Percentiles rank a stretch among this genome's conserved stretches.
Conservation (phyloP, 1,140 invertebrate genomes). For the Macrosteles quadrilineatus region DNA sequence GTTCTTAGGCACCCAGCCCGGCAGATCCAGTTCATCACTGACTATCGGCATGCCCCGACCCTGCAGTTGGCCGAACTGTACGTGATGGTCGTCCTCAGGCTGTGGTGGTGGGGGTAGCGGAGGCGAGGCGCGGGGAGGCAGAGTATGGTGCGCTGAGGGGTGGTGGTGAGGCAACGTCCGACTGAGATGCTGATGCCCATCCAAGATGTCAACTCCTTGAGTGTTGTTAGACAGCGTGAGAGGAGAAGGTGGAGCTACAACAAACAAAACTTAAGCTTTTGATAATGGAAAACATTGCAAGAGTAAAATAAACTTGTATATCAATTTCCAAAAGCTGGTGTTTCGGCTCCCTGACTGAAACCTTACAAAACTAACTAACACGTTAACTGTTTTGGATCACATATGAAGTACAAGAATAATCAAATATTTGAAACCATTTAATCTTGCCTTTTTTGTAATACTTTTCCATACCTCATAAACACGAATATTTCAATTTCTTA, state of each 20-base stretch:
- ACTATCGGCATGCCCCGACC: slow-evolving; percentile 69
- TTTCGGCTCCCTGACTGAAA: no score
- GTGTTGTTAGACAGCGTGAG: slow-evolving; percentile 48
- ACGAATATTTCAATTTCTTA: no score
- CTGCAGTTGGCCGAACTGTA: slow-evolving; percentile 67
- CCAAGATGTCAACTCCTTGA: slow-evolving; percentile 33
- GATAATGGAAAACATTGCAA: no score
- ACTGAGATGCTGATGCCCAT: slow-evolving; percentile 23
- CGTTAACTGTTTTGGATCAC: no score
- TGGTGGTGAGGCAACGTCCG: slow-evolving; percentile 28
- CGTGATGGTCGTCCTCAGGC: slow-evolving; percentile 72
- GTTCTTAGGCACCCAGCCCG: slow-evolving; percentile 90
- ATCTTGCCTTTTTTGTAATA: no score
- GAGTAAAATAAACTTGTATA: no score
- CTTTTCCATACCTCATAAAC: no score
- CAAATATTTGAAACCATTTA: no score
- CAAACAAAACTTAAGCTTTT: slow-evolving; percentile 31
- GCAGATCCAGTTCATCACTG: slow-evolving; percentile 81
- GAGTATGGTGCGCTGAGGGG: slow-evolving; percentile 37
- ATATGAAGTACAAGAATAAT: no score
- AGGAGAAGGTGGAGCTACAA: slow-evolving; percentile 74
- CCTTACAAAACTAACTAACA: no score
- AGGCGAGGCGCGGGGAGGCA: slow-evolving; percentile 54
- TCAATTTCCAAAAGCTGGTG: no score
- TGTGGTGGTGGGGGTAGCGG: slow-evolving; percentile 80